These are phyloP conservation scores for Lottia scabra DNA, from an alignment of 2,888 invertebrate genomes.

Conservation along the genomic window DNA sequence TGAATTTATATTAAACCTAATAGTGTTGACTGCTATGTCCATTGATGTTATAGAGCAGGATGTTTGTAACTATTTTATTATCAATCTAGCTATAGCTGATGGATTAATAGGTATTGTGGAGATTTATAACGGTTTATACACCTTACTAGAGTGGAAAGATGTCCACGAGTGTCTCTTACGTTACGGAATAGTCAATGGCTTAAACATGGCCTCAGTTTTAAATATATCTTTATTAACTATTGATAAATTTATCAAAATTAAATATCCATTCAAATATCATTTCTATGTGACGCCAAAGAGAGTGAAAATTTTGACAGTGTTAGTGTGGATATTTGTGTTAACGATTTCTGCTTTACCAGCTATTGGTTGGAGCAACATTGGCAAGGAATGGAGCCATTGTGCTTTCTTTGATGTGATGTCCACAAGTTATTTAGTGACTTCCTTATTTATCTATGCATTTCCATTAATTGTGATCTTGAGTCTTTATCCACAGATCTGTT, in stretches of 20 bases:
- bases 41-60: neutral
- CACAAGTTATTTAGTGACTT: conserved; percentile 11
- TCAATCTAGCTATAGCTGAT: conserved; percentile 16
- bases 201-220: conserved; percentile 16
- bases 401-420: conserved; percentile 15
- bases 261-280: conserved; percentile 11
- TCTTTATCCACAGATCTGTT: conserved; percentile 14
- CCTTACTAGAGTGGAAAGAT: conserved; percentile 17
- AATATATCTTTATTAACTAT: conserved; percentile 12
- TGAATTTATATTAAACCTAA: conserved; percentile 10
- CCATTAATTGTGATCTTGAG: conserved; percentile 14
- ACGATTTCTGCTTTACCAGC: conserved; percentile 9
- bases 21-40: conserved; percentile 9
- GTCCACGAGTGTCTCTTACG: conserved; percentile 15
- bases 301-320: neutral
- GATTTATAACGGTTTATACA: conserved; percentile 16
- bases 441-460: conserved; percentile 6
- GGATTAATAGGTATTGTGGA: conserved; percentile 11
- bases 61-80: conserved; percentile 14
- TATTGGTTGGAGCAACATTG: conserved; percentile 10
- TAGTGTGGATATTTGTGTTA: conserved; percentile 11
- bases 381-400: conserved; percentile 1
- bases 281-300: conserved; percentile 6
- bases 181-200: conserved; percentile 12
- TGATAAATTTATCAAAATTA: conserved; percentile 15